Evolutionary conservation across 2,113 vertebrate genomes (phyloP).

Genomic region (Boulengeromyrus knoepffleri): DNA sequence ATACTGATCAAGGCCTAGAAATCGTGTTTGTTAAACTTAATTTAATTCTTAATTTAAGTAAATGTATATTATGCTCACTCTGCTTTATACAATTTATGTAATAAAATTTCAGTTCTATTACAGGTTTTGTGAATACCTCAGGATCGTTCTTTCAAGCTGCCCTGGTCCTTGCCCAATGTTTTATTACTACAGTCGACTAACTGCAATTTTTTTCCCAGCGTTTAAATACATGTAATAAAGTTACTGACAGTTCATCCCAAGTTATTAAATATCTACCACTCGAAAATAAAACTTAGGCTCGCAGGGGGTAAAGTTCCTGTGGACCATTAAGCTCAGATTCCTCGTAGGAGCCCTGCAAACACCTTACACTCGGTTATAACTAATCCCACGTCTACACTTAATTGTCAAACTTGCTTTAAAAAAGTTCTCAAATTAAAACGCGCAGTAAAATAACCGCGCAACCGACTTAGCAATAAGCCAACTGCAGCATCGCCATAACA

Average conservation of each 20-base stretch:
- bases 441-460: background rate
- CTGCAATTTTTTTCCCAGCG: background rate
- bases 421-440: background rate
- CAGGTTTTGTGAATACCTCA: background rate
- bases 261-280: background rate
- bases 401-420: background rate
- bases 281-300: background rate
- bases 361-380: background rate
- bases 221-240: background rate
- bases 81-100: background rate
- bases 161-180: background rate
- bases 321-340: background rate
- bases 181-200: background rate
- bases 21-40: background rate
- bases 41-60: background rate
- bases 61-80: background rate
- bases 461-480: background rate
- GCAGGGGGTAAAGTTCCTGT: background rate
- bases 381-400: background rate
- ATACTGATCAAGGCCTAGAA: background rate
- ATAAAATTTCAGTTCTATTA: background rate
- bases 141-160: background rate
- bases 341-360: background rate
- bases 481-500: background rate
- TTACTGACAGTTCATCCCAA: background rate